Percentiles rank a stretch among this genome's conserved stretches.
Conservation (phyloP, 2,113 vertebrate genomes). For the Seriola dumerili region DNA sequence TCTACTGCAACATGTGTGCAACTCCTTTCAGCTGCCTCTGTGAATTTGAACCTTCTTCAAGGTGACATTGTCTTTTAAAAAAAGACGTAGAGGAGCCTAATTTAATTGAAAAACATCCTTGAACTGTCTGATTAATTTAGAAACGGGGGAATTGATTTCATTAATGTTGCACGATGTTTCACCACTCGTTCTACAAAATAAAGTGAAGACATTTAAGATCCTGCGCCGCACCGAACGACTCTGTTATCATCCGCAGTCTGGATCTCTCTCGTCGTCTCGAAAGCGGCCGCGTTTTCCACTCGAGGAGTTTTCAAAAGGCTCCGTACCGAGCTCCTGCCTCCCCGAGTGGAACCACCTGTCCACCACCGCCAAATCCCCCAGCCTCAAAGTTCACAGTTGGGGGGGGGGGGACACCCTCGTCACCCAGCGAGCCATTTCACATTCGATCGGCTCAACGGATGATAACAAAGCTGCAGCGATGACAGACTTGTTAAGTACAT, state of each 20-base stretch:
- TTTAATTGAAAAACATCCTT: slow-evolving; percentile 39
- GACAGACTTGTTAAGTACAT: slow-evolving; percentile 78
- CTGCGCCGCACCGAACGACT: slow-evolving; percentile 2
- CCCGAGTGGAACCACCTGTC: slow-evolving; percentile 78
- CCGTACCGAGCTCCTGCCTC: slow-evolving; percentile 58
- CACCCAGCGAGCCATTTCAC: slow-evolving; percentile 70
- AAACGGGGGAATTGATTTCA: slow-evolving; percentile 19
- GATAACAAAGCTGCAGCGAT: slow-evolving; percentile 60
- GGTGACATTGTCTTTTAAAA: slow-evolving; percentile 35
- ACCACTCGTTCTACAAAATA: slow-evolving; percentile 1
- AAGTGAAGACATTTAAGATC: not conserved
- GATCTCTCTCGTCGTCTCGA: slow-evolving; percentile 65
- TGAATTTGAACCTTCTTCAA: slow-evolving; percentile 16
- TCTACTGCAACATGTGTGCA: not conserved
- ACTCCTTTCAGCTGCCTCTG: not conserved
- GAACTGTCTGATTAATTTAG: not conserved
- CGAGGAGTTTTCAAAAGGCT: slow-evolving; percentile 77
- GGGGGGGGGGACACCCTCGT: slow-evolving; percentile 31
- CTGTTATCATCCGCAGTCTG: slow-evolving; percentile 36
- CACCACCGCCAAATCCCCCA: slow-evolving; percentile 65
- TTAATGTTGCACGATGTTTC: slow-evolving; percentile 26
- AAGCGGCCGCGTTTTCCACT: slow-evolving; percentile 78
- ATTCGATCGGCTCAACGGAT: slow-evolving; percentile 66
- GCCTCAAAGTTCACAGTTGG: slow-evolving; percentile 72
- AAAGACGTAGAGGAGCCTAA: not conserved